Evolutionary conservation across 2,113 vertebrate genomes (phyloP).

Genomic region (Microtus richardsoni): DNA sequence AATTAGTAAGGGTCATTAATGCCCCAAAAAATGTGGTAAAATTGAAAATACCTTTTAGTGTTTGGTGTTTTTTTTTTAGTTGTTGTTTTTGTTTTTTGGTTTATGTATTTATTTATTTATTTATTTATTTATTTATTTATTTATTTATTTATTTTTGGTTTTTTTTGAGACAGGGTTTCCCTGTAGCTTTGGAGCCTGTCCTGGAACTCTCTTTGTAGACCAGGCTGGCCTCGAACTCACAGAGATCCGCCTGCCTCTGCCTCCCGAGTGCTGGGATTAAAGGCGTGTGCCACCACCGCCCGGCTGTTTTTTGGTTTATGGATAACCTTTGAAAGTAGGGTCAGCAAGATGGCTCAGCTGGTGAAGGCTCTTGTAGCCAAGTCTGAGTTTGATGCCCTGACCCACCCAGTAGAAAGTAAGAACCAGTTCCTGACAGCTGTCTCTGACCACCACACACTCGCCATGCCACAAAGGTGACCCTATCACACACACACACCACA

Average conservation of each 20-base stretch:
- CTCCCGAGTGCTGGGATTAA: too few species aligned
- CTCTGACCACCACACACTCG: not conserved
- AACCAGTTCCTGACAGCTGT: not conserved
- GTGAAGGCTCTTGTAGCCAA: not conserved
- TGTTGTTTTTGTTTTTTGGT: not conserved
- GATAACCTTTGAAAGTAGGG: not conserved
- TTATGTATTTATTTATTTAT: too few species aligned
- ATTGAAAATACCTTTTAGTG: constrained; percentile 15
- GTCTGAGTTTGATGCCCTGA: not conserved
- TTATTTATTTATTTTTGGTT: too few species aligned
- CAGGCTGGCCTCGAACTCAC: too few species aligned
- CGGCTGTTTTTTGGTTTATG: not conserved
- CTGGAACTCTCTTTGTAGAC: too few species aligned
- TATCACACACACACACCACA: not conserved
- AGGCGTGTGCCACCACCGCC: too few species aligned
- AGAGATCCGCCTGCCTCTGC: too few species aligned
- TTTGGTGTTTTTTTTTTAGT: too few species aligned
- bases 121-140: too few species aligned
- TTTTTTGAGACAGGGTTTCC: too few species aligned
- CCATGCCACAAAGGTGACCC: not conserved
- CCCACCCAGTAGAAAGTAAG: not conserved
- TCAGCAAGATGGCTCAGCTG: not conserved
- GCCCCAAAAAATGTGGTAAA: constrained; percentile 32
- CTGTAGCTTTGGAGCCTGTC: too few species aligned
- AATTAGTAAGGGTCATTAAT: constrained; percentile 37